A percentile compares a stretch with the other conserved stretches of the same genome.
phyloP scores from a whole-genome alignment of 2,888 invertebrate species.

The Ommatoiulus sabulosus region DNA sequence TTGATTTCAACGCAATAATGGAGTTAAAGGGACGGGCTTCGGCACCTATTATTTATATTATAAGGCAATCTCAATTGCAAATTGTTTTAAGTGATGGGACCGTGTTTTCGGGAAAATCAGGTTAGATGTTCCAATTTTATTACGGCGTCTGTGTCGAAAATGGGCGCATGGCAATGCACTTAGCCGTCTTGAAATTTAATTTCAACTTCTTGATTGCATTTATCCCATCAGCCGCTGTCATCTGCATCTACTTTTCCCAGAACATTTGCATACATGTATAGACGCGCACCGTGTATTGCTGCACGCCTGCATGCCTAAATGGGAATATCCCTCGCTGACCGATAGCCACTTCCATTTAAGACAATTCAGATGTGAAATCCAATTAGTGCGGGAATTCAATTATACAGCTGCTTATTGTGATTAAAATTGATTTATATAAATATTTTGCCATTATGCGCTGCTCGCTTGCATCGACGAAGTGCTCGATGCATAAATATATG shows the following conservation, averaged over 20 bases:
- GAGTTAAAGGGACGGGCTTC: not conserved
- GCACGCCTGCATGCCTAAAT: too few relatives aligned
- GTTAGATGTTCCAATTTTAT: constrained; percentile 9
- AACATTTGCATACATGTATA: not conserved
- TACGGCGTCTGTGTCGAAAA: not conserved
- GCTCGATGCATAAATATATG: too few relatives aligned
- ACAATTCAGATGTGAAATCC: constrained; percentile 3
- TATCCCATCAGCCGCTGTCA: not conserved
- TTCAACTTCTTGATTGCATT: not conserved
- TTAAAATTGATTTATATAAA: not conserved
- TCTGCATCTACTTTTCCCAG: not conserved
- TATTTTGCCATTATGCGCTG: too few relatives aligned
- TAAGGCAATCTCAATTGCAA: not conserved
- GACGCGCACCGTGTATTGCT: too few relatives aligned
- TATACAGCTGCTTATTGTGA: not conserved
- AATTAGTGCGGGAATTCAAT: not conserved
- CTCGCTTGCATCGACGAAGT: too few relatives aligned
- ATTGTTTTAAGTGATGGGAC: constrained; percentile 1
- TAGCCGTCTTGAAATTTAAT: not conserved
- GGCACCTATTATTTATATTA: constrained; percentile 3
- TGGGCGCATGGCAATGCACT: not conserved
- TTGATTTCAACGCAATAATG: not conserved
- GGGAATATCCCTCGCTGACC: not conserved
- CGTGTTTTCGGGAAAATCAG: not conserved
- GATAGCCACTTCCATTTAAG: not conserved